A percentile compares a stretch with the other conserved stretches of the same genome.
These are phyloP conservation scores for Nothura maculosa DNA, from an alignment of 2,797 vertebrate species.

Conservation along the genomic window DNA sequence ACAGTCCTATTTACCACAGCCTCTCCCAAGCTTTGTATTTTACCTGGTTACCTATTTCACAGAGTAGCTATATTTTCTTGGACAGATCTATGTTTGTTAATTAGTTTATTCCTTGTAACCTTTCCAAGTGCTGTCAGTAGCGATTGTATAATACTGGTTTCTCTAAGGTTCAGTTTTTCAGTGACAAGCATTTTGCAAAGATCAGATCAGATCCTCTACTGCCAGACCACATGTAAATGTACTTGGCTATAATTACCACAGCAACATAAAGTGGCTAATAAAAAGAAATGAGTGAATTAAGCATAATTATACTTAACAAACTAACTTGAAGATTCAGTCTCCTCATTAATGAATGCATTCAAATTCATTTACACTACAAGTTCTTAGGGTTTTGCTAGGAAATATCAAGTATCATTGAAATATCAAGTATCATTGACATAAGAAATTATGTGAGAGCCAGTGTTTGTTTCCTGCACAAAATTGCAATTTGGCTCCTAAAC, in stretches of 20 bases:
- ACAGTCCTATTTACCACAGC: not conserved
- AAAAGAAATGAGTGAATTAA: slow-evolving; percentile 25
- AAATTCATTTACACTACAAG: not conserved
- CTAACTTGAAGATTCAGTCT: not conserved
- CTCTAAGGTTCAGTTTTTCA: not conserved
- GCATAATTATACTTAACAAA: not conserved
- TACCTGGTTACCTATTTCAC: not conserved
- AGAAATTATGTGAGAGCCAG: not conserved
- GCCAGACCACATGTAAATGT: not conserved
- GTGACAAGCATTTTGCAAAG: not conserved
- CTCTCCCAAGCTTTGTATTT: not conserved
- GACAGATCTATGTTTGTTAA: not conserved
- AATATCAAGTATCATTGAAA: not conserved
- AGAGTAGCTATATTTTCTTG: not conserved
- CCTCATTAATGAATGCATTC: not conserved
- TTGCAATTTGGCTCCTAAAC: not conserved
- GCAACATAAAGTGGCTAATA: not conserved
- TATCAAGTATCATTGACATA: not conserved
- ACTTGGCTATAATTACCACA: not conserved
- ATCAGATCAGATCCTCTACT: not conserved
- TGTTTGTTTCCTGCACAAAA: not conserved
- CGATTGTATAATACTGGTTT: not conserved
- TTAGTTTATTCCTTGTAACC: not conserved
- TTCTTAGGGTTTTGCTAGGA: not conserved
- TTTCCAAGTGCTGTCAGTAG: not conserved